Conservation (phyloP, 1,140 invertebrate genomes). For the Drosophila kanapiae region DNA sequence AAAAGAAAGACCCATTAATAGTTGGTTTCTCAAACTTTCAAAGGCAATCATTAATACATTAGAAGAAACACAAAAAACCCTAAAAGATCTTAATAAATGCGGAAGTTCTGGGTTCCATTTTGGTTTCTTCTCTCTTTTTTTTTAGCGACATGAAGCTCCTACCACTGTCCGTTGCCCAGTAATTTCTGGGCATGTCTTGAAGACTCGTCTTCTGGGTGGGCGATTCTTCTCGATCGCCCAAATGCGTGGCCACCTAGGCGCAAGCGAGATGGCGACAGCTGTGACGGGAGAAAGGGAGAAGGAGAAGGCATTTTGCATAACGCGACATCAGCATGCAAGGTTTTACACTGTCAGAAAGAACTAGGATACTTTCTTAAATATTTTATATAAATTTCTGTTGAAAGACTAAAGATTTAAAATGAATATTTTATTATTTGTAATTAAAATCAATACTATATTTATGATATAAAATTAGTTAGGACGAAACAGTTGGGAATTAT, state of each 20-base stretch:
- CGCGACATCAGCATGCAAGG: slow-evolving; percentile 73
- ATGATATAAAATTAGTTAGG: neutral
- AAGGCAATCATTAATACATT: neutral
- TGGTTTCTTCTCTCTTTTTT: neutral
- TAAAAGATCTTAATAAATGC: neutral
- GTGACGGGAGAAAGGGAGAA: slow-evolving; percentile 3
- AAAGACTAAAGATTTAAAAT: no score
- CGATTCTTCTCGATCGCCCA: slow-evolving; percentile 41
- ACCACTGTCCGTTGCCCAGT: slow-evolving; percentile 5
- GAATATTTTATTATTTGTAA: no score
- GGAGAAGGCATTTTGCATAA: slow-evolving; percentile 72
- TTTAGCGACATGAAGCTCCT: neutral
- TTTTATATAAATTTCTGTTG: neutral
- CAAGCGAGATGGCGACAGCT: slow-evolving; percentile 3
- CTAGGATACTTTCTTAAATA: neutral
- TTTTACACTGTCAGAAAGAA: slow-evolving; percentile 12
- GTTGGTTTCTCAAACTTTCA: neutral
- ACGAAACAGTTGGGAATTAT: neutral
- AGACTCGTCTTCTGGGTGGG: slow-evolving; percentile 68
- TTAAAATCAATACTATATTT: neutral
- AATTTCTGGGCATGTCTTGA: slow-evolving; percentile 30
- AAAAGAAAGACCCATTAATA: no score
- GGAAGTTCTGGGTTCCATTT: slow-evolving; percentile 14
- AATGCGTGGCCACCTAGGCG: slow-evolving; percentile 41
- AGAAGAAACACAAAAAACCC: neutral